phyloP scores from a whole-genome alignment of 2,888 invertebrate species.

The Temnothorax rugatulus region DNA sequence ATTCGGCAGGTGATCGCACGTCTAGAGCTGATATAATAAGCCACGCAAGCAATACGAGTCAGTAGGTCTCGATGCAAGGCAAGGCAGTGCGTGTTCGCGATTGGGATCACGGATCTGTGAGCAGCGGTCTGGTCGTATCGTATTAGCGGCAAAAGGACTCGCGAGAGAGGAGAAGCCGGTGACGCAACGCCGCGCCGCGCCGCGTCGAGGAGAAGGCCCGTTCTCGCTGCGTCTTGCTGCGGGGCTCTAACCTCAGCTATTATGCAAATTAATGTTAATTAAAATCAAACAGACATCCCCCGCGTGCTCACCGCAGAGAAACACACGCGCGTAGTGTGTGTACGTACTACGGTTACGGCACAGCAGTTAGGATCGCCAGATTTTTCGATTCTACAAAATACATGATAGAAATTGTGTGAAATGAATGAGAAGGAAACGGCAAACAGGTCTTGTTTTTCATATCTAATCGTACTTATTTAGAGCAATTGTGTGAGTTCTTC shows the following conservation, averaged over 20 bases:
- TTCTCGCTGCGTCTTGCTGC: slow-evolving; percentile 57
- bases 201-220: slow-evolving; percentile 52
- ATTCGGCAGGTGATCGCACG: neutral
- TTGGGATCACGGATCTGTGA: slow-evolving; percentile 43
- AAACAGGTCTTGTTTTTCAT: neutral
- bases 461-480: neutral
- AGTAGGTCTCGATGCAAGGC: neutral
- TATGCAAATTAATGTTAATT: slow-evolving; percentile 82
- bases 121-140: slow-evolving; percentile 27
- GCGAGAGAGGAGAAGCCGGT: slow-evolving; percentile 61
- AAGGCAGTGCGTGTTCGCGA: slow-evolving; percentile 34
- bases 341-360: neutral
- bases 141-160: slow-evolving; percentile 51
- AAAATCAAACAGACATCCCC: slow-evolving; percentile 78
- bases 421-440: neutral
- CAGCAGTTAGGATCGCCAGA: neutral
- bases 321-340: neutral
- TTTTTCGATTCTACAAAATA: slow-evolving; percentile 10
- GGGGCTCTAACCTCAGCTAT: slow-evolving; percentile 73
- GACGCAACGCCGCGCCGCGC: slow-evolving; percentile 58
- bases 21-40: neutral
- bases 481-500: neutral
- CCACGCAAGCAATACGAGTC: neutral
- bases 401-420: neutral
- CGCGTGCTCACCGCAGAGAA: slow-evolving; percentile 39